Percentiles rank a stretch among this genome's conserved stretches.
phyloP scores from a whole-genome alignment of 2,113 vertebrate species.

The Progne subis region DNA sequence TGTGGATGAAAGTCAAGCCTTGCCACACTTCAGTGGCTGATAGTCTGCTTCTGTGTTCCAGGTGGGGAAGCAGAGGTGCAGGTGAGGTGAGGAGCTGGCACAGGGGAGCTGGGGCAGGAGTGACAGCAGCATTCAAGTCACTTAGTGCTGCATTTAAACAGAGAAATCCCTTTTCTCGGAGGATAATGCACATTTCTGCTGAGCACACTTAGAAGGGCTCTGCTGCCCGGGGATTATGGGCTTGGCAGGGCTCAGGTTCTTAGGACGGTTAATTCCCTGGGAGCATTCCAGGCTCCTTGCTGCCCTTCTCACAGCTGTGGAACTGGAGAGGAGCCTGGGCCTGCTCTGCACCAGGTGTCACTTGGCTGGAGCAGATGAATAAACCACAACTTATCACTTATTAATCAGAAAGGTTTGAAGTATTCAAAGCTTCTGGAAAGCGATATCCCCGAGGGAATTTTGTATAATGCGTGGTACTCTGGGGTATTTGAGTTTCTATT shows the following conservation, averaged over 20 bases:
- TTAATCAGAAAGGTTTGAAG: constrained; percentile 55
- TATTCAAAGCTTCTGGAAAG: constrained; percentile 22
- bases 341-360: background rate
- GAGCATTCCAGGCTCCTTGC: background rate
- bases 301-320: background rate
- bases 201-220: background rate
- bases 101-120: background rate
- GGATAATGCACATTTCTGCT: background rate
- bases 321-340: background rate
- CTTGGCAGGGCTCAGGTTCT: background rate
- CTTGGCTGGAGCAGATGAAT: constrained; percentile 10
- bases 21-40: background rate
- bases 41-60: background rate
- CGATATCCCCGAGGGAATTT: constrained; percentile 2
- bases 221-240: background rate
- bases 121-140: background rate
- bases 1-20: background rate
- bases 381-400: constrained; percentile 50
- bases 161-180: background rate
- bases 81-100: background rate
- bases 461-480: background rate
- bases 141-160: background rate
- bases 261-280: background rate
- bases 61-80: background rate
- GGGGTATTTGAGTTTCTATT: background rate